Percentiles rank a stretch among this genome's conserved stretches.
Conservation (phyloP, 2,888 invertebrate species). For the Drosophila formosana region DNA sequence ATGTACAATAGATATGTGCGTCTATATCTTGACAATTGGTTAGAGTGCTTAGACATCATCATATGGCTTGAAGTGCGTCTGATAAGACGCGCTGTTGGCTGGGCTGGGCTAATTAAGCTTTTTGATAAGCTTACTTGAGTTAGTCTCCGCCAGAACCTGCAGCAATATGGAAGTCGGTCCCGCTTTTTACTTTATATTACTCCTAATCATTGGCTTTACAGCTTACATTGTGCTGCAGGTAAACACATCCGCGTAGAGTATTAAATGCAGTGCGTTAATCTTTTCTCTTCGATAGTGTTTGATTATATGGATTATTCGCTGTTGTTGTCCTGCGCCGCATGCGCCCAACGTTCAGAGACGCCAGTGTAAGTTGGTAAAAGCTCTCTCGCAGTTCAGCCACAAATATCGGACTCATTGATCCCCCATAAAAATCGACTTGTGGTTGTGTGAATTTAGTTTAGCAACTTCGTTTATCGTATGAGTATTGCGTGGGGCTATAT, state of each 20-base stretch:
- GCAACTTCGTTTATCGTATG: conserved; percentile 43
- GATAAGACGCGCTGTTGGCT: conserved; percentile 39
- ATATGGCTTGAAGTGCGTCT: conserved; percentile 39
- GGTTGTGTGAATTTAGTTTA: conserved; percentile 26
- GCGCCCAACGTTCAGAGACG: background rate
- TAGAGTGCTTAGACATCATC: conserved; percentile 5
- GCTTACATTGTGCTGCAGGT: conserved; percentile 58
- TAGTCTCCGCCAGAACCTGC: conserved; percentile 54
- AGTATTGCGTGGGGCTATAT: conserved; percentile 23
- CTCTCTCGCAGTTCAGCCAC: background rate
- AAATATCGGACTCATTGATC: background rate
- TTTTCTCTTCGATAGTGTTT: conserved; percentile 44
- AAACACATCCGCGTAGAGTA: background rate
- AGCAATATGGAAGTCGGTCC: conserved; percentile 54
- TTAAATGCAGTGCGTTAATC: background rate
- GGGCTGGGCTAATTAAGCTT: conserved; percentile 33
- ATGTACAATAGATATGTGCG: conserved; percentile 32
- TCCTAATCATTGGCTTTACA: conserved; percentile 52
- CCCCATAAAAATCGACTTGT: conserved; percentile 4
- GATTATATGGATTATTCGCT: conserved; percentile 47
- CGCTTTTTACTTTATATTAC: conserved; percentile 31
- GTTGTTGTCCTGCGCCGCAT: conserved; percentile 25
- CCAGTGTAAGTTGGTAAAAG: conserved; percentile 32
- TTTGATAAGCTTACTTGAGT: conserved; percentile 48
- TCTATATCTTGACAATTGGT: conserved; percentile 9